Evolutionary conservation across 2,113 vertebrate species (phyloP).

Genomic region (Sphaerodactylus townsendi): DNA sequence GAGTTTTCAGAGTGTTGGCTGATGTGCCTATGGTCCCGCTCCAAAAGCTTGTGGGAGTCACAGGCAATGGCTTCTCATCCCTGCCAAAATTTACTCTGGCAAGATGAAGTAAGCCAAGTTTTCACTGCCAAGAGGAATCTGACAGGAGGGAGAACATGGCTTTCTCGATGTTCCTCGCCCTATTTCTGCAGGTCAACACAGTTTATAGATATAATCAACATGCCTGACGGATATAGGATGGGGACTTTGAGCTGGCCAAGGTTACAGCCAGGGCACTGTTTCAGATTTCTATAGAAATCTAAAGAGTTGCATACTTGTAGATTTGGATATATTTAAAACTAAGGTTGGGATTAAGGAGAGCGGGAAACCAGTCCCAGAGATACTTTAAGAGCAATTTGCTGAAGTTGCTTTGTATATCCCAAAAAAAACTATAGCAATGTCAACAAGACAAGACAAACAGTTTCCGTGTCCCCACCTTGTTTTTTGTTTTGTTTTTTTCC

Average conservation of each 20-base stretch:
- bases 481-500: not conserved
- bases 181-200: not conserved
- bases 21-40: too few species aligned
- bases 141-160: too few species aligned
- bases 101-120: not conserved
- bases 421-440: constrained; percentile 8
- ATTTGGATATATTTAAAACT: not conserved
- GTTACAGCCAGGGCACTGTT: not conserved
- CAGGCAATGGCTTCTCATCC: too few species aligned
- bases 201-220: not conserved
- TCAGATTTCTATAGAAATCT: not conserved
- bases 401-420: not conserved
- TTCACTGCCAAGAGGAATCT: not conserved
- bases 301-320: not conserved
- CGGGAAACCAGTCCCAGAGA: too few species aligned
- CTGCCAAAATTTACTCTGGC: too few species aligned
- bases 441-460: not conserved
- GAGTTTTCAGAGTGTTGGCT: too few species aligned
- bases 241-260: not conserved
- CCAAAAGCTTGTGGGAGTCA: too few species aligned
- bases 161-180: too few species aligned
- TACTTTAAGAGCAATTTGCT: constrained; percentile 4
- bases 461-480: not conserved
- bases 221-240: not conserved
- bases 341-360: not conserved